Conservation (phyloP, 2,797 vertebrate genomes). For the Orestias chungarensis region DNA sequence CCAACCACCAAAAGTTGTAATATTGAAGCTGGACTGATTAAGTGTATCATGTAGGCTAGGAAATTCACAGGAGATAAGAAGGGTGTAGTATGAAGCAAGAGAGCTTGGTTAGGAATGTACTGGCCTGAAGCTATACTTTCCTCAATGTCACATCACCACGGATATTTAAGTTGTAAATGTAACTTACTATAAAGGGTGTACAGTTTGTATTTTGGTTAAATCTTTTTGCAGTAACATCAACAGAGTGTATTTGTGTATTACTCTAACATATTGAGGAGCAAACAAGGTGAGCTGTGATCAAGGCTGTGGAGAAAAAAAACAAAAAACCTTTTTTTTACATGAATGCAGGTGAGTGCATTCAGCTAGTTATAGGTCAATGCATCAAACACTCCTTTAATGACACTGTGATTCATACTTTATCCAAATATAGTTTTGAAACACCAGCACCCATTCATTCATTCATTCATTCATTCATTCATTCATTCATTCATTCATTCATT, state of each 20-base stretch:
- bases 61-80: conserved; percentile 1
- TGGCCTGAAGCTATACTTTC: conserved; percentile 3
- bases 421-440: too few relatives aligned
- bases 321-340: neutral
- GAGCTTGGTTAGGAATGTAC: conserved; percentile 1
- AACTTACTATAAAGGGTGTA: neutral
- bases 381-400: neutral
- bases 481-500: neutral
- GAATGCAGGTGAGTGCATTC: neutral
- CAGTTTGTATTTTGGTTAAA: neutral
- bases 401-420: neutral
- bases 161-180: conserved; percentile 1
- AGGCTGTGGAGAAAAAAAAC: neutral
- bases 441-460: neutral
- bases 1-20: conserved; percentile 16
- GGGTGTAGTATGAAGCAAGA: neutral
- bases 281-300: neutral
- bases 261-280: neutral
- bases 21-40: conserved; percentile 3
- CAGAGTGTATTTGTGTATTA: neutral
- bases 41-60: conserved; percentile 1
- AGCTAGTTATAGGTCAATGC: neutral
- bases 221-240: neutral
- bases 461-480: neutral
- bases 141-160: conserved; percentile 8